A percentile compares a stretch with the other conserved stretches of the same genome.
Evolutionary conservation across 30 jellyfish, hydroid and myxozoan genomes (phyloP).

Genomic region (Pelagia noctiluca): DNA sequence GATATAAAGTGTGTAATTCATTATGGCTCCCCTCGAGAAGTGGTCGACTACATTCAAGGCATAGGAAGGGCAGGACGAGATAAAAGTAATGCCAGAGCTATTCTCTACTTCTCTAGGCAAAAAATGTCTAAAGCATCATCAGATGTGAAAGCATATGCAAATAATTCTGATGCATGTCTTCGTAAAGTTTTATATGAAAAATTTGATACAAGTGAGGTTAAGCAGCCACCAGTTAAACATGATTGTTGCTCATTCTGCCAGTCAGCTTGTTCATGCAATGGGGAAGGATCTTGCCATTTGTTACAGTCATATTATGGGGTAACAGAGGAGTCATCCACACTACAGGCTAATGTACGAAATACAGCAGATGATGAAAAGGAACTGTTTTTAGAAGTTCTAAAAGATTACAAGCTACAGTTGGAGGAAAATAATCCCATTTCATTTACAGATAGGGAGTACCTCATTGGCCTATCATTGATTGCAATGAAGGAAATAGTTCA

Average conservation of each 20-base stretch:
- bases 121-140: slow-evolving; percentile 9
- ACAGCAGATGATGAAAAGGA: slow-evolving; percentile 3
- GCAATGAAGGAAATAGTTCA: neutral
- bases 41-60: slow-evolving; percentile 32
- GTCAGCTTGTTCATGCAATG: slow-evolving; percentile 13
- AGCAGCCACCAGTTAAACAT: slow-evolving; percentile 19
- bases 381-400: neutral
- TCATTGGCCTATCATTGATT: slow-evolving; percentile 9
- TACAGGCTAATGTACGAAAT: slow-evolving; percentile 7
- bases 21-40: slow-evolving; percentile 23
- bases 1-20: slow-evolving; percentile 8
- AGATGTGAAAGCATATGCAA: slow-evolving; percentile 25
- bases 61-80: slow-evolving; percentile 50
- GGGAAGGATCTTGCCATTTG: slow-evolving; percentile 14
- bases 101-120: slow-evolving; percentile 5
- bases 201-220: slow-evolving; percentile 11
- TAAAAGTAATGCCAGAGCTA: neutral
- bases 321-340: neutral
- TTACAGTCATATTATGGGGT: neutral
- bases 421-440: slow-evolving; percentile 3
- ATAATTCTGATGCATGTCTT: neutral
- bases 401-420: neutral
- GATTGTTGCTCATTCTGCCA: slow-evolving; percentile 18
- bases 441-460: neutral
- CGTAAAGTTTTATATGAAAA: slow-evolving; percentile 1